A percentile compares a stretch with the other conserved stretches of the same genome.
These are phyloP conservation scores for Cancer borealis DNA, from an alignment of 2,888 invertebrate species.

Conservation along the genomic window DNA sequence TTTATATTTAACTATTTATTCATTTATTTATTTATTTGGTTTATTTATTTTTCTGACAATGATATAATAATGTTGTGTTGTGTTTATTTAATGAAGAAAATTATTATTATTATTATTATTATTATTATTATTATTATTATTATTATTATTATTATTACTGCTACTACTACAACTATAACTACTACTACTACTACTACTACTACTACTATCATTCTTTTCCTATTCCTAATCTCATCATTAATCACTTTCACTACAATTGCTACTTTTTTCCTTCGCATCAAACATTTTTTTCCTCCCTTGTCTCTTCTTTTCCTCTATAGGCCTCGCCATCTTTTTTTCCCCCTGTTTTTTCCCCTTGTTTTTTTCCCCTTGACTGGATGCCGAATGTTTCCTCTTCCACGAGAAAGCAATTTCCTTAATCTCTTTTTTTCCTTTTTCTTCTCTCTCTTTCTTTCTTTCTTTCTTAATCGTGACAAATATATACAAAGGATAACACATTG, in stretches of 20 bases:
- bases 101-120: too few species aligned
- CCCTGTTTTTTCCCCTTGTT: background rate
- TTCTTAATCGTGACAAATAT: too few species aligned
- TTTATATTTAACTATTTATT: too few species aligned
- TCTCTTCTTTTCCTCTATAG: background rate
- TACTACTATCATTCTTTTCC: background rate
- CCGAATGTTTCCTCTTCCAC: background rate
- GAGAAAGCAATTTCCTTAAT: background rate
- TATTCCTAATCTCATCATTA: too few species aligned
- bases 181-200: conserved; percentile 10
- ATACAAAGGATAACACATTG: too few species aligned
- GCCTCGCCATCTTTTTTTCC: background rate
- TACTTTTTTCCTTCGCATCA: background rate
- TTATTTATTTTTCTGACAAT: too few species aligned
- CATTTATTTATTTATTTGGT: too few species aligned
- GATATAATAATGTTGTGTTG: too few species aligned
- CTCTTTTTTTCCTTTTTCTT: background rate
- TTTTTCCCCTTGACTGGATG: background rate
- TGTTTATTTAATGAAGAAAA: too few species aligned
- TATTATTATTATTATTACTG: background rate
- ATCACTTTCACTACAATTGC: background rate
- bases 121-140: too few species aligned
- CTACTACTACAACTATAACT: background rate
- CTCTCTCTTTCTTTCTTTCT: too few species aligned
- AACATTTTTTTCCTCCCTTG: background rate